Evolutionary conservation across 1,140 invertebrate species (phyloP).

Genomic region (Calycopis cecrops): DNA sequence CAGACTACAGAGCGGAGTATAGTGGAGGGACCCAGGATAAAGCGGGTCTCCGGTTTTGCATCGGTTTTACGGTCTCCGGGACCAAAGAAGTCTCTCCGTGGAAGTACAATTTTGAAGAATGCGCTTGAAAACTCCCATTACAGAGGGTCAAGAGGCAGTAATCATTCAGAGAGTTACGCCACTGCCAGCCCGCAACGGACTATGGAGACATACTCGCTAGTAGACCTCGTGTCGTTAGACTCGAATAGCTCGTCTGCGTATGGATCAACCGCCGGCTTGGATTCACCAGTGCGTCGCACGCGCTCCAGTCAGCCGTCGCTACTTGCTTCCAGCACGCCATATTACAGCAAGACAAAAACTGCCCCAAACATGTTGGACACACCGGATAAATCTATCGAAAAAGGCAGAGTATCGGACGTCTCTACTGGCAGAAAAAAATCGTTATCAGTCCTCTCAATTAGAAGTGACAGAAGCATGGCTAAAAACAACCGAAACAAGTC

Average conservation of each 20-base stretch:
- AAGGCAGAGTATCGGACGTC: neutral
- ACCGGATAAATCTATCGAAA: neutral
- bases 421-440: neutral
- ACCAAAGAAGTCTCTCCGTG: conserved; percentile 33
- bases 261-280: conserved; percentile 25
- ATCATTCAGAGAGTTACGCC: conserved; percentile 30
- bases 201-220: conserved; percentile 52
- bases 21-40: too few species aligned
- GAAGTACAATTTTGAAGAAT: conserved; percentile 40
- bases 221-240: conserved; percentile 51
- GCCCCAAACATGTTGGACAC: neutral
- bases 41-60: too few species aligned
- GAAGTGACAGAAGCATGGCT: neutral
- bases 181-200: conserved; percentile 25
- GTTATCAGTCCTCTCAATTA: neutral
- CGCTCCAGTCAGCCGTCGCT: conserved; percentile 30
- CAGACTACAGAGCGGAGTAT: too few species aligned
- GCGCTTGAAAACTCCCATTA: conserved; percentile 30
- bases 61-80: conserved; percentile 25
- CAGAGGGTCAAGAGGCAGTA: conserved; percentile 19
- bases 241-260: conserved; percentile 44
- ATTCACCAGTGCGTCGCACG: conserved; percentile 21
- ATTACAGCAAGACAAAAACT: conserved; percentile 17
- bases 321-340: conserved; percentile 45
- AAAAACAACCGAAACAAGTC: neutral